Conservation (phyloP, 2,113 vertebrate species). For the Paraplagusia blochii region DNA sequence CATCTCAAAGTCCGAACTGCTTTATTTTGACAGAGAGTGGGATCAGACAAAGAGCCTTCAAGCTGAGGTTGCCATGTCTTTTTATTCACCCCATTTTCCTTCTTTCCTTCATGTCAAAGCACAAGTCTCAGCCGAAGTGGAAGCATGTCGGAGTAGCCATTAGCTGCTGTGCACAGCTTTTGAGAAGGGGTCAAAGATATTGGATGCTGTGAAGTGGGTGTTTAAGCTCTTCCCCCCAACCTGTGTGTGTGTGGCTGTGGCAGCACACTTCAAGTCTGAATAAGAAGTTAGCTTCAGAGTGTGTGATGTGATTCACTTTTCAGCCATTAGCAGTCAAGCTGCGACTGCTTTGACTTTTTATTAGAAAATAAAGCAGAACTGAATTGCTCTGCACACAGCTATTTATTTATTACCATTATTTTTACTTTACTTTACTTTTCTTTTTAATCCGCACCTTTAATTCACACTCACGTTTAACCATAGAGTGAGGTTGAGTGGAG, state of each 20-base stretch:
- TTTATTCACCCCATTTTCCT: conserved; percentile 4
- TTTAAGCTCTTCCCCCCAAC: conserved; percentile 26
- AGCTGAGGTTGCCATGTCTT: conserved; percentile 31
- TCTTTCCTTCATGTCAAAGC: conserved; percentile 30
- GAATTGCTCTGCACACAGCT: conserved; percentile 20
- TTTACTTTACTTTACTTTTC: conserved; percentile 63
- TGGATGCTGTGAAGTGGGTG: conserved; percentile 28
- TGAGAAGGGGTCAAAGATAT: conserved; percentile 41
- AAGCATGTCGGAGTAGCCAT: conserved; percentile 49
- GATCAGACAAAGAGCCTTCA: too few relatives aligned
- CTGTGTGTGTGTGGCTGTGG: conserved; percentile 3
- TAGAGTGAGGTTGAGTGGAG: conserved; percentile 35
- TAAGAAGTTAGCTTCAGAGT: conserved; percentile 14
- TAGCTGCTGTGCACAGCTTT: conserved; percentile 45
- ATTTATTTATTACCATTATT: conserved; percentile 53
- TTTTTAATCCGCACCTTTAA: conserved; percentile 39
- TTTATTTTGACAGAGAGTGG: too few relatives aligned
- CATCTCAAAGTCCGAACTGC: too few relatives aligned
- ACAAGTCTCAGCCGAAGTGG: conserved; percentile 18
- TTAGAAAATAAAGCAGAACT: conserved; percentile 27
- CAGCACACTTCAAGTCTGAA: conserved; percentile 17
- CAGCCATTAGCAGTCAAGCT: conserved; percentile 56
- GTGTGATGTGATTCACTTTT: conserved; percentile 44
- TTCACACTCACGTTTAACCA: conserved; percentile 9
- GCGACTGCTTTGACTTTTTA: conserved; percentile 53